Base-by-base conservation (phyloP, 2,888 invertebrate species). In the Mythimna albipuncta region DNA sequence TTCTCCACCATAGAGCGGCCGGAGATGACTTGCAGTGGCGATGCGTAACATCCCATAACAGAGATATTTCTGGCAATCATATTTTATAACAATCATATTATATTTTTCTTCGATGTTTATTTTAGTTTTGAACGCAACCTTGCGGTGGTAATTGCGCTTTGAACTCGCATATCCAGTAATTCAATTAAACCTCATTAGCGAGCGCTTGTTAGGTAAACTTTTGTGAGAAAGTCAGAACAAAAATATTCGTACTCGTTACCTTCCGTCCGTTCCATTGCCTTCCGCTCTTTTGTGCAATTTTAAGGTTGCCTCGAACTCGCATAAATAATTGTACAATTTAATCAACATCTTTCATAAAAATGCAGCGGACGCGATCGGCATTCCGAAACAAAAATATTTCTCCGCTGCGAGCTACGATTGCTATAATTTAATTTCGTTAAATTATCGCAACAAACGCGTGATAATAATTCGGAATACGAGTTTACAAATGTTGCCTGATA, bases 131-230 rank as follows among this genome's bases (percentile, higher is more conserved):
- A 6, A 69, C 59, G 10, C 54, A 81, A 55, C 82, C 84, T 82
- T 71, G 77, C n/a, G 13, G 47, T 54, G n/a, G 6, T 70, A 72
- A 73, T 75, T 69, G 26, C 35, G 19, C 41, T 66, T 77, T 55
- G 59, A 73, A 65, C 63, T 75, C 75, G 65, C 79, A 64, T 64
- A 76, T 63, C 69, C 63, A 74, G 69, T 76, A 57, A 77, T 78
- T 77, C 73, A 85, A 80, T 85, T 80, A 85, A 69, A 75, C 57
- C 63, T 85, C 77, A 81, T 85, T 79, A 86, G 66, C 52, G 19
- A 71, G 68, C 63, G 66, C 75, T 83, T 87, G 77, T 86, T 80
- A 66, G 13, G 26, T 57, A 74, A 77, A 68, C 54, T 67, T 77
- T 75, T 62, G 64, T 80, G 70, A 71, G 77, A 77, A 77, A 75